Conservation (phyloP, 2,113 vertebrate species). For the Centrocercus urophasianus region DNA sequence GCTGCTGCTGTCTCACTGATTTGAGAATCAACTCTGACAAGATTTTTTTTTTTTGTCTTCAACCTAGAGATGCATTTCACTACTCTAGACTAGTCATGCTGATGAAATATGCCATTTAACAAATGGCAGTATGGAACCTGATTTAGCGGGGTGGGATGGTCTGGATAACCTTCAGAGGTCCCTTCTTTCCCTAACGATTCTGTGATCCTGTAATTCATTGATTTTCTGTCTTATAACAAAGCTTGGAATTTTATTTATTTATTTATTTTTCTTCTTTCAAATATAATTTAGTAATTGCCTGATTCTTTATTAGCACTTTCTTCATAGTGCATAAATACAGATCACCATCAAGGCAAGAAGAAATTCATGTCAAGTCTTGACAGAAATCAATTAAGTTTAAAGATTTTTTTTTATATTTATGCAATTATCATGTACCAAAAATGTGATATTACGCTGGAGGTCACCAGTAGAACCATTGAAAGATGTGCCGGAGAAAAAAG, state of each 20-base stretch:
- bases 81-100: not conserved
- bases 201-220: no score
- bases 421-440: not conserved
- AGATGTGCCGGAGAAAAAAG: not conserved
- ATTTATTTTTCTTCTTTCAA: not conserved
- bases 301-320: not conserved
- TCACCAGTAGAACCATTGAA: not conserved
- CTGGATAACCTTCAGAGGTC: no score
- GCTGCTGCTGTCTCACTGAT: not conserved
- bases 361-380: not conserved
- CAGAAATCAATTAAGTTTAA: not conserved
- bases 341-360: not conserved
- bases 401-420: not conserved
- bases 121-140: not conserved
- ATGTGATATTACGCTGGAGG: not conserved
- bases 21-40: not conserved
- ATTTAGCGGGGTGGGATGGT: no score
- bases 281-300: accelerated
- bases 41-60: not conserved
- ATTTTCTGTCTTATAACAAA: not conserved
- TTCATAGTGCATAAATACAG: not conserved
- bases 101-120: accelerated
- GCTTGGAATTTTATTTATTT: not conserved
- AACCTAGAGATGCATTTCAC: not conserved
- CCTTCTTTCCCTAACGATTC: no score